Base-by-base conservation (phyloP, 2,797 vertebrate species). In the Galaxias olidus region DNA sequence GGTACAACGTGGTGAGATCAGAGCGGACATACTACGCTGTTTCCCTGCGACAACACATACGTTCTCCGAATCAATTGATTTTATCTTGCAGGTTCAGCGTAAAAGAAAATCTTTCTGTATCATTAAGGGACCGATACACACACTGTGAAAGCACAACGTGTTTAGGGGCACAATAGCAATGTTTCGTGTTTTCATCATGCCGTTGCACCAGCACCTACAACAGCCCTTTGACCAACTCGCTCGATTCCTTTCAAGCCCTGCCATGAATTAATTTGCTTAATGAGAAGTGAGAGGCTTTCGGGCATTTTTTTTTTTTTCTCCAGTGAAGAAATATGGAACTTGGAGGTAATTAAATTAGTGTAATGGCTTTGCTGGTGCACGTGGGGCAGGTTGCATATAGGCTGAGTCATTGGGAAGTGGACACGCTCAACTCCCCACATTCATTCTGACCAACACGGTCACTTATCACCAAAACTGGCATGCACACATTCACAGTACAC, bases 261-360 rank as follows among this genome's bases (percentile, higher is more conserved):
- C 53, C 43, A 1, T 72, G 51, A 76, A 68, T 76, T 72, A 52
- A 72, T 81, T 74, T 74, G 68, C 71, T 55, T 59, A 44, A 60
- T 66, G 57, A 66, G 66, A 70, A 72, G 73, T 65, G 68, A 76
- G 66, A 42, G 19, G 50, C 57, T 69, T 65, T 56, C 66, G 19
- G 64, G 47, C 40, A 12, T 53, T n/a, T n/a, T 44, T 10, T 10
- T 61, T 40, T 41, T 51, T 51, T n/a, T 43, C 20, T 60, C 15
- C 57, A 20, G 30, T 17, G 49, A 62, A 51, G 49, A 62, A 51
- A 62, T 78, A 78, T 74, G 71, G 65, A 72, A 64, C 56, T 65
- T 57, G 59, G 45, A 48, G 71, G 58, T 68, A 63, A 80, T 72
- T 74, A 54, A 68, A 80, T 76, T 61, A 63, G 59, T 72, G 70